These are phyloP conservation scores for Cheiracanthium punctorium DNA, from an alignment of 2,888 invertebrate genomes.

Conservation along the genomic window DNA sequence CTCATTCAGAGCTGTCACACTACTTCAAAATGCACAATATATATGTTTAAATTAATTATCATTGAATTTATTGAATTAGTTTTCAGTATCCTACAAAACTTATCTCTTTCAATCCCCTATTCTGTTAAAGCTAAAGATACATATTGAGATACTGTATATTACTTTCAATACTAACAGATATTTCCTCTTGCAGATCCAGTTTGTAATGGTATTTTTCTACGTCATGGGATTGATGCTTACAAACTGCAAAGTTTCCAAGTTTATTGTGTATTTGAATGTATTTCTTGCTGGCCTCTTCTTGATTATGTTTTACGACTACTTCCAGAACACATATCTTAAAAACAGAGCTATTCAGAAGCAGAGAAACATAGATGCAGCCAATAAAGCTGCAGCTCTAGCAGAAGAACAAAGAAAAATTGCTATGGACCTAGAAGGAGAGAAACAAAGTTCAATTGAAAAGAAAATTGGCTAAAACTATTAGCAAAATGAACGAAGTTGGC, in stretches of 20 bases:
- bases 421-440: neutral
- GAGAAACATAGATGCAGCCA: conserved; percentile 12
- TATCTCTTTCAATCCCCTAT: no score
- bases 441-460: neutral
- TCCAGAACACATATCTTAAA: conserved; percentile 58
- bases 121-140: no score
- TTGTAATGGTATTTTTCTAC: conserved; percentile 65
- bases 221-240: conserved; percentile 38
- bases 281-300: conserved; percentile 60
- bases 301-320: conserved; percentile 64
- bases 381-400: neutral
- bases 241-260: conserved; percentile 64
- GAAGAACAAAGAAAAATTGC: neutral
- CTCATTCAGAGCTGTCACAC: no score
- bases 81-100: no score
- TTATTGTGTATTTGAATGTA: conserved; percentile 58
- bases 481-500: no score
- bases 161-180: neutral
- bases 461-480: conserved; percentile 14
- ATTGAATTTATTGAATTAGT: no score
- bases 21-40: no score
- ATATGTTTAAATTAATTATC: no score
- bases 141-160: neutral
- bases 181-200: conserved; percentile 43
- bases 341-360: conserved; percentile 44